Conservation (phyloP, 2,797 vertebrate species). For the Epinephelus awoara region DNA sequence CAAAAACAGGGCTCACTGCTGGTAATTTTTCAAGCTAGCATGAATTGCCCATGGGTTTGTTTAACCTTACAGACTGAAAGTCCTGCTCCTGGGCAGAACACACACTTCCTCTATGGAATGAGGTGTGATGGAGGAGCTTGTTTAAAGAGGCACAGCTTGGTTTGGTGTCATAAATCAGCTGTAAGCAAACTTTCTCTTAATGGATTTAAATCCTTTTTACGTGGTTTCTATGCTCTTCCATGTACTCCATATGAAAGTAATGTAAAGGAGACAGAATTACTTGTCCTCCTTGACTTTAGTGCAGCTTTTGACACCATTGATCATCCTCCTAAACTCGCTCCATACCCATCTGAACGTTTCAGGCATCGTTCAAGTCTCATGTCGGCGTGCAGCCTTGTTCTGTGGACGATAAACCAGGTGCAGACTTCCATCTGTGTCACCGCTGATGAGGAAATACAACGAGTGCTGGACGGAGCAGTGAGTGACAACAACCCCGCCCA, state of each 20-base stretch:
- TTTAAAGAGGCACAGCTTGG: not conserved
- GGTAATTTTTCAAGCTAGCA: not conserved
- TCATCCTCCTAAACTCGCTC: no score
- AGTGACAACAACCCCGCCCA: no score
- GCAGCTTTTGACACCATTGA: no score
- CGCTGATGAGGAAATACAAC: no score
- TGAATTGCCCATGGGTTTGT: not conserved
- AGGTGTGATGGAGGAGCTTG: not conserved
- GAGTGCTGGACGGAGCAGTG: no score
- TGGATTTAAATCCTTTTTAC: not conserved
- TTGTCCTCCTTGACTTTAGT: not conserved
- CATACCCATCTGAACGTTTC: no score
- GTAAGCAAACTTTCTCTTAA: no score
- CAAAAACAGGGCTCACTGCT: not conserved
- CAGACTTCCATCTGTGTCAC: no score
- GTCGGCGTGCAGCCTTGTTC: no score
- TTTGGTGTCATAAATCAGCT: not conserved
- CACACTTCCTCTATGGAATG: slow-evolving; percentile 5
- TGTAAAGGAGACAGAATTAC: not conserved
- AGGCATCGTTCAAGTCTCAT: no score
- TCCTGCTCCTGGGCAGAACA: not conserved
- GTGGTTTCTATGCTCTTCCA: no score
- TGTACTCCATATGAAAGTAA: not conserved
- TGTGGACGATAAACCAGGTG: no score
- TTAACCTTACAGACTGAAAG: not conserved